Conservation (phyloP, 2,797 vertebrate species). For the Ateles fusciceps region DNA sequence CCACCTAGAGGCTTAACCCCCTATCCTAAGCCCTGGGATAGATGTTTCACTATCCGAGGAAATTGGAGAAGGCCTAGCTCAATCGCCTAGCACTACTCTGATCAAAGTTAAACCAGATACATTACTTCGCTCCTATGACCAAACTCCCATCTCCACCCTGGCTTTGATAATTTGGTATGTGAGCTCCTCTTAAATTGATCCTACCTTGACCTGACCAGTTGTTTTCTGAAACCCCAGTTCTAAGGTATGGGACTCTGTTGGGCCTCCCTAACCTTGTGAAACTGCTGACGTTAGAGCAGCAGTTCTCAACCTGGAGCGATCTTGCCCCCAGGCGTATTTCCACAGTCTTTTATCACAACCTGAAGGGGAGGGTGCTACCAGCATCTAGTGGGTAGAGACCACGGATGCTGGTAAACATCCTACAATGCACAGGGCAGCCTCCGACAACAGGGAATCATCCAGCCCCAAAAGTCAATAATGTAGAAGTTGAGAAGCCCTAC, state of each 20-base stretch:
- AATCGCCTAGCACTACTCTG: background rate
- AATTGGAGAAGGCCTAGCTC: background rate
- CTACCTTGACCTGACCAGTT: background rate
- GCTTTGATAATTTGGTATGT: background rate
- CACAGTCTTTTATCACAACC: background rate
- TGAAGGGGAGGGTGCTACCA: no score
- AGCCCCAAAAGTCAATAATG: background rate
- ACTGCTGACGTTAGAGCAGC: background rate
- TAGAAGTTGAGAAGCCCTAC: background rate
- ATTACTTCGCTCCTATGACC: background rate
- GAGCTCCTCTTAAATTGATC: background rate
- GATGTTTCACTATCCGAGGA: background rate
- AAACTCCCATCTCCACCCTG: background rate
- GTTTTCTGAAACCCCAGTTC: background rate
- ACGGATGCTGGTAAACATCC: background rate
- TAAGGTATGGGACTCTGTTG: background rate
- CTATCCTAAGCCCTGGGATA: background rate
- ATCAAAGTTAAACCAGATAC: background rate
- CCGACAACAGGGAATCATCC: background rate
- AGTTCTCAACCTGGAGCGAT: background rate
- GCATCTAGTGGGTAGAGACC: background rate
- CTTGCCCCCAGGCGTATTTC: background rate
- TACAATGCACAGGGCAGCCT: background rate
- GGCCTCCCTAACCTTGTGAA: background rate
- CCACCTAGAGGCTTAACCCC: background rate